A percentile compares a stretch with the other conserved stretches of the same genome.
Conservation (phyloP, 35 echinoderm and acorn worm genomes). For the Chiridota heheva region DNA sequence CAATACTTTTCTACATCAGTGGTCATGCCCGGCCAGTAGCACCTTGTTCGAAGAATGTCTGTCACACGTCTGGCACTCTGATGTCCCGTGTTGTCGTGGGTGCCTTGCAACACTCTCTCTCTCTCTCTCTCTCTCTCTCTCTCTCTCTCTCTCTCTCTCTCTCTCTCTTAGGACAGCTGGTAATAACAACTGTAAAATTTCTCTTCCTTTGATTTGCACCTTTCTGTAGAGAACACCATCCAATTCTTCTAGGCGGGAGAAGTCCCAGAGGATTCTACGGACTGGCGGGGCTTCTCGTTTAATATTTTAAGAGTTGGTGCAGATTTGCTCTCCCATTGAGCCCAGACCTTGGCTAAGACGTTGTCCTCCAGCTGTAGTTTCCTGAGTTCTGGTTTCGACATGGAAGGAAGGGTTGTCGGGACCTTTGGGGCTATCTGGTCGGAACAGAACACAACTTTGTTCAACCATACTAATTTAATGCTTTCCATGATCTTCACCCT, state of each 20-base stretch:
- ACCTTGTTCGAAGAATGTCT: no score
- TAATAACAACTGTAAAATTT: neutral
- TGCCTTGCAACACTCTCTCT: no score
- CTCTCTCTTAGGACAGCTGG: neutral
- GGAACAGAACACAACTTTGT: neutral
- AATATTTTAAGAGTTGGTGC: neutral
- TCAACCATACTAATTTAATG: neutral
- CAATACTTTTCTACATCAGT: no score
- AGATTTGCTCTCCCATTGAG: neutral
- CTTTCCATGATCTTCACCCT: neutral
- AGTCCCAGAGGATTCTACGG: neutral
- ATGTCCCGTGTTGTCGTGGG: no score
- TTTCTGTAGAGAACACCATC: slow-evolving; percentile 1
- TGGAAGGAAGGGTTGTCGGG: neutral
- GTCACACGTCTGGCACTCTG: no score
- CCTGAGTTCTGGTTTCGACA: neutral
- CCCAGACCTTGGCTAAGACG: neutral
- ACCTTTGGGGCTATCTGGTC: neutral
- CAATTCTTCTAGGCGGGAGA: neutral
- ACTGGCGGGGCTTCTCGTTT: neutral
- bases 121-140: no score
- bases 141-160: neutral
- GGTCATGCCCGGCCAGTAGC: no score
- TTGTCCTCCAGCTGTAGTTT: neutral
- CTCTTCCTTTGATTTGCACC: no score